Percentiles rank a stretch among this genome's conserved stretches.
Conservation (phyloP, 1,140 invertebrate genomes). For the Hylyphantes graminicola region DNA sequence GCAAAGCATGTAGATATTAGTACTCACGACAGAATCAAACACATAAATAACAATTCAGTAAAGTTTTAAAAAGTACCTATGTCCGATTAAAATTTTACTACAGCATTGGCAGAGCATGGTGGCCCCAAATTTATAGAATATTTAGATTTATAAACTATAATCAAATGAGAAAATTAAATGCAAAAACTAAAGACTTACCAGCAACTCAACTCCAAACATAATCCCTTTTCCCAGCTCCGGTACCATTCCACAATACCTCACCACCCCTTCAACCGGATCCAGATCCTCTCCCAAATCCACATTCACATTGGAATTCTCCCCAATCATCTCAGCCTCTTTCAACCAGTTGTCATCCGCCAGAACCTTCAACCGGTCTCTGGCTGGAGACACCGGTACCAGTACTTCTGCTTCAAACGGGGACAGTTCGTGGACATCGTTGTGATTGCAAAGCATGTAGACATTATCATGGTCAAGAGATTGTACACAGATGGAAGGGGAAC, state of each 20-base stretch:
- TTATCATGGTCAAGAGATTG: conserved; percentile 59
- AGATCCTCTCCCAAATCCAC: conserved; percentile 56
- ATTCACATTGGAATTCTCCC: conserved; percentile 55
- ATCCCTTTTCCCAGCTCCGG: conserved; percentile 59
- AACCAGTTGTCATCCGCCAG: conserved; percentile 40
- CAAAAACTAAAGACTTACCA: conserved; percentile 45
- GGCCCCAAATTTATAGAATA: no score
- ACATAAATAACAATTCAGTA: no score
- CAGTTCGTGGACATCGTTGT: conserved; percentile 53
- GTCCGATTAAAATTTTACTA: no score
- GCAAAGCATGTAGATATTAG: conserved; percentile 54
- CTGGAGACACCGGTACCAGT: conserved; percentile 50
- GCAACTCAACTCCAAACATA: conserved; percentile 59
- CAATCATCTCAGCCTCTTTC: conserved; percentile 56
- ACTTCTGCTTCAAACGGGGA: conserved; percentile 56
- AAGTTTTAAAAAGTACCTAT: no score
- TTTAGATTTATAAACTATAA: no score
- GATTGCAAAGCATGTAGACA: conserved; percentile 51
- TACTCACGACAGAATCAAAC: no score
- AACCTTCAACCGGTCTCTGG: conserved; percentile 51
- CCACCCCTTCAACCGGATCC: conserved; percentile 58
- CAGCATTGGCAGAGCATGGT: no score
- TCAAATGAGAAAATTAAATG: no score
- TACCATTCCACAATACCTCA: conserved; percentile 53
- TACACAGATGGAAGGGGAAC: conserved; percentile 44